Conservation (phyloP, 2,888 invertebrate genomes). For the Drosophila incognita region DNA sequence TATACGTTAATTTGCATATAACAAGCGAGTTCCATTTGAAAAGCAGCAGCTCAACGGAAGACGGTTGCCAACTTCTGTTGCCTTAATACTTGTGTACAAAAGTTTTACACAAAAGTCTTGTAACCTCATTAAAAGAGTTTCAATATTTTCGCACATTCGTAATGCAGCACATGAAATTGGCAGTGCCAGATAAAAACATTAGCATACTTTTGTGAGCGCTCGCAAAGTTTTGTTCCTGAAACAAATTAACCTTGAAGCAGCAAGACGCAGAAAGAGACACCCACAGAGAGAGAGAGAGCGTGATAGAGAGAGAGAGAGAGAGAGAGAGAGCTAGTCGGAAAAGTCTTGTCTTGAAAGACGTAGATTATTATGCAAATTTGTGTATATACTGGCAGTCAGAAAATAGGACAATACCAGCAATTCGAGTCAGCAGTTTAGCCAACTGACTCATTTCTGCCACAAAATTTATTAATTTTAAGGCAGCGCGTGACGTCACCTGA, state of each 20-base stretch:
- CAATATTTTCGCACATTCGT: constrained; percentile 57
- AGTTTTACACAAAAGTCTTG: constrained; percentile 56
- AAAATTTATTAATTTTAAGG: constrained; percentile 72
- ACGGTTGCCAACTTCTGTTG: constrained; percentile 1
- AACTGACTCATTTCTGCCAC: constrained; percentile 9
- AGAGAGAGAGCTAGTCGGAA: constrained; percentile 5
- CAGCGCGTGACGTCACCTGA: constrained; percentile 65
- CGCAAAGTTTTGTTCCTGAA: constrained; percentile 59
- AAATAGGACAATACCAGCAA: constrained; percentile 55
- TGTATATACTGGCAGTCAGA: constrained; percentile 21
- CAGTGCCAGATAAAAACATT: constrained; percentile 55
- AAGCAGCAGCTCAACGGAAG: constrained; percentile 6
- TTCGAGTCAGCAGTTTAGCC: constrained; percentile 12
- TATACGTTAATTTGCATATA: constrained; percentile 45
- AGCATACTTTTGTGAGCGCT: constrained; percentile 66
- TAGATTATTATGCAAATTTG: constrained; percentile 75
- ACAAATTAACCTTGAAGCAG: constrained; percentile 76
- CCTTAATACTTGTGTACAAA: constrained; percentile 31
- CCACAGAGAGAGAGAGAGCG: background rate
- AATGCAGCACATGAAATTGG: constrained; percentile 46
- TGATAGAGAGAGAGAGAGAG: background rate
- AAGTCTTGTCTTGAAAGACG: constrained; percentile 28
- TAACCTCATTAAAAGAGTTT: constrained; percentile 65
- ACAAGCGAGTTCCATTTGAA: constrained; percentile 49
- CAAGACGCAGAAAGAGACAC: background rate